Conservation (phyloP, 2,797 vertebrate genomes). For the Sciurus vulgaris region DNA sequence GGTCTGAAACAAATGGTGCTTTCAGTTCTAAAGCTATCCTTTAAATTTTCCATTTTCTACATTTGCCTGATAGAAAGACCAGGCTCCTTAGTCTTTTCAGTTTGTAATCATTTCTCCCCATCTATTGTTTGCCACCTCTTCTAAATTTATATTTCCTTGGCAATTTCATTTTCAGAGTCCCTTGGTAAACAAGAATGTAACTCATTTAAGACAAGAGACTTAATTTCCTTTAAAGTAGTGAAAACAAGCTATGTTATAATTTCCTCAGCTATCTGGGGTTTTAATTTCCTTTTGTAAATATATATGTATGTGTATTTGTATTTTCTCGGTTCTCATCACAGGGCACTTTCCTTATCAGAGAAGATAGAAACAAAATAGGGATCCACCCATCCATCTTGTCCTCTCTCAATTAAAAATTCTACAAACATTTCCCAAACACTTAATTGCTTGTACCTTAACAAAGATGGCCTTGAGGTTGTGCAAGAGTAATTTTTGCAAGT, state of each 20-base stretch:
- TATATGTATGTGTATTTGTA: not conserved
- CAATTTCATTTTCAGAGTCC: not conserved
- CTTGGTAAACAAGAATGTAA: conserved; percentile 37
- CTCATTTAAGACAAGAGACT: conserved; percentile 34
- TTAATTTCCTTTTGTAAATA: conserved; percentile 51
- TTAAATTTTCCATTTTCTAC: not conserved
- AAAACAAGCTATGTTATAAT: not conserved
- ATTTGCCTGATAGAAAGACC: not conserved
- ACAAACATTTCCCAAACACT: not conserved
- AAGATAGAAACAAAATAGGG: not conserved
- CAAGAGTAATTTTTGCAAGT: not conserved
- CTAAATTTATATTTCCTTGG: not conserved
- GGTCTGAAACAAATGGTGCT: not conserved
- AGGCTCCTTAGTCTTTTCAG: not conserved
- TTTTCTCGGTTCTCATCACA: not conserved
- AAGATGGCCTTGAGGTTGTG: not conserved
- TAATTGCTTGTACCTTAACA: not conserved
- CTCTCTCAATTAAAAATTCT: not conserved
- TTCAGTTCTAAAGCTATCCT: not conserved
- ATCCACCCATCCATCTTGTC: not conserved
- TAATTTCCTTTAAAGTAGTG: conserved; percentile 47
- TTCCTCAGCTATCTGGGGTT: not conserved
- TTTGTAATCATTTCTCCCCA: not conserved
- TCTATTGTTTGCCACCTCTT: not conserved
- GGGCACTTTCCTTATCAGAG: not conserved